Evolutionary conservation across 1,140 invertebrate genomes (phyloP), one percentile per base, ranked within the genome.

Genomic region (Temnothorax longispinosus): DNA sequence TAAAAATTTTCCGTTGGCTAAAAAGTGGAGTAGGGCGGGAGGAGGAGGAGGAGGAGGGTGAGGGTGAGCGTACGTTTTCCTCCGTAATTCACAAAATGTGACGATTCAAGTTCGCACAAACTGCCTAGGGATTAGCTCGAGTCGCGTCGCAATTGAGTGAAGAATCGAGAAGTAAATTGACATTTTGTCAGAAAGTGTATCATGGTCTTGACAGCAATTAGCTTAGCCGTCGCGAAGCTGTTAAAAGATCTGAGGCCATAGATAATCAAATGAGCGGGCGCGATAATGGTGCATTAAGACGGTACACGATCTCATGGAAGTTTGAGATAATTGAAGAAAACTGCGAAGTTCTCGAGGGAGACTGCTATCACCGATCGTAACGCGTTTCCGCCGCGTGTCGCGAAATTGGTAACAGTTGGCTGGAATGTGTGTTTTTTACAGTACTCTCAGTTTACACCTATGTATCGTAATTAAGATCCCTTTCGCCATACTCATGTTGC

Each of bases 1-100:
- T 64, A 71, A 80, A 87, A 90, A 77, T 90, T 92, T 86, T 75
- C 67, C 67, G 35, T 35, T 56, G 56, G 27, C 80, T 81, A 86
- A 88, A 90, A 87, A 86, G 54, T 86, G 18, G 50, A 11, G 13
- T 15, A 15, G 13, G 50, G 27, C 27, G 13, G 13, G 50, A 15
- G 11, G 13, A 13, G 11, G 27, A 27, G 27, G 27, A 27, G 27
- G 27, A 27, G 27, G 27, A 27, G 27, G 27, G 27, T 27, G 27
- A 50, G 50, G 13, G 13, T 15, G 50, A 72, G 72, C 27, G 10
- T 27, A 84, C 52, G 69, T 89, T 80, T 69, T 44, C 58, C 80
- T 74, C 21, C 10, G 15, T 65, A 62, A 27, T 82, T 52, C 11
- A 18, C 15, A 5, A 87, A 87, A 41, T 71, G 41, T n/a, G 11